Conservation (phyloP, 64 coral and sea anemone genomes). For the Actinia tenebrosa region DNA sequence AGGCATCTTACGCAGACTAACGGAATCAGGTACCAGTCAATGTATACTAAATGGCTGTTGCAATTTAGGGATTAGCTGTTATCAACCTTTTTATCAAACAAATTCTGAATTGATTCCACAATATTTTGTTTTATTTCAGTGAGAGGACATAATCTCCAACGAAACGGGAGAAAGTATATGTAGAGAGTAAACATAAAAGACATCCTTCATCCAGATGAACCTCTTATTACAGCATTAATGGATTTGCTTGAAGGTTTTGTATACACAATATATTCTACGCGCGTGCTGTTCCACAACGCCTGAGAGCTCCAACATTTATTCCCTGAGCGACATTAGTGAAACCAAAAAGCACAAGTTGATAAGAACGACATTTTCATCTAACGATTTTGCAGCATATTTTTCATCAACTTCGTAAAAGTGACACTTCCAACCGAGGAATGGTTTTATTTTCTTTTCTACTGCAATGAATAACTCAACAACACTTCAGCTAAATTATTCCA, state of each 20-base stretch:
- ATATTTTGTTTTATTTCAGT: conserved; percentile 8
- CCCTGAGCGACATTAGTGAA: not conserved
- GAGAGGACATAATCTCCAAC: conserved; percentile 1
- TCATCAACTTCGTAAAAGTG: not conserved
- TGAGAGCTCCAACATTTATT: not conserved
- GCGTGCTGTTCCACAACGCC: not conserved
- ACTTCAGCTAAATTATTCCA: not conserved
- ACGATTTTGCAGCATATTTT: not conserved
- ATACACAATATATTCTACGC: not conserved
- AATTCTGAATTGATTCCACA: not conserved
- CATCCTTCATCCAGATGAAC: not conserved
- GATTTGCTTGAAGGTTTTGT: not conserved
- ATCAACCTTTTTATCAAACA: conserved; percentile 8
- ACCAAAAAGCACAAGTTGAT: not conserved
- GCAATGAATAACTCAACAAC: not conserved
- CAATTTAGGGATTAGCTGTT: not conserved
- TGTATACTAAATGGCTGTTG: not conserved
- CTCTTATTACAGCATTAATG: not conserved
- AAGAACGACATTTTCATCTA: too few relatives aligned
- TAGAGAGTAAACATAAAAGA: not conserved
- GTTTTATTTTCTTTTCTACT: not conserved
- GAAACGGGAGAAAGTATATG: not conserved
- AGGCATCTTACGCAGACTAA: not conserved
- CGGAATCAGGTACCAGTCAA: not conserved
- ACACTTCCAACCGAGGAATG: not conserved